Evolutionary conservation across 2,113 vertebrate species (phyloP), one percentile per base, ranked within the genome.

Genomic region (Callipepla squamata): DNA sequence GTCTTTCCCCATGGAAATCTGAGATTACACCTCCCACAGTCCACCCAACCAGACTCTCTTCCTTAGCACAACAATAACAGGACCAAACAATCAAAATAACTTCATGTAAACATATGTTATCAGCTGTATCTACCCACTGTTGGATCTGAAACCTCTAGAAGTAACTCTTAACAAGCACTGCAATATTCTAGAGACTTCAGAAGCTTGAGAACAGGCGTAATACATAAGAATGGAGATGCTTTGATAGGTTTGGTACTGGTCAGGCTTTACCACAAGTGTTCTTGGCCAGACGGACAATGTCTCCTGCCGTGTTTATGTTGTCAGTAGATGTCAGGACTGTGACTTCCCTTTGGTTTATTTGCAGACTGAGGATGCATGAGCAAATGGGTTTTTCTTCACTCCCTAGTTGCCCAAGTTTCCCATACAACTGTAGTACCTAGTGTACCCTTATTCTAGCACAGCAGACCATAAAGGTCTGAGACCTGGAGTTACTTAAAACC

Each of bases 401-500:
- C 9, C 10, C 18, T 42, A 16, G 23, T 15, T 0, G 0, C 51
- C 40, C 62, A n/a, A 34, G 45, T 22, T 69, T 92, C 57, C 30
- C 48, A 8, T 36, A 47, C 16, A 84, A 79, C 9, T 66, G 5
- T 57, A 78, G 6, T 20, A 7, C 17, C 82, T 68, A 73, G 23
- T 87, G 23, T 2, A 7, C 32, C 32, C 42, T 85, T 28, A 32
- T 7, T 69, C 45, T 36, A 74, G 1, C 25, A 58, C 5, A 18
- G 20, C 18, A 53, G 68, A 90, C 4, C 53, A 23, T 53, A 42
- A 11, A 66, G 21, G 45, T 51, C 32, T 67, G 16, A 87, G 74
- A 82, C 5, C 40, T 1, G 6, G 19, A 82, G 28, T 80, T 92
- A 89, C 82, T 89, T 82, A 94, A 89, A 92, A 90, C 13, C 18